Evolutionary conservation across 2,113 vertebrate genomes (phyloP), one percentile per base, ranked within the genome.

Genomic region (Narcine bancroftii): DNA sequence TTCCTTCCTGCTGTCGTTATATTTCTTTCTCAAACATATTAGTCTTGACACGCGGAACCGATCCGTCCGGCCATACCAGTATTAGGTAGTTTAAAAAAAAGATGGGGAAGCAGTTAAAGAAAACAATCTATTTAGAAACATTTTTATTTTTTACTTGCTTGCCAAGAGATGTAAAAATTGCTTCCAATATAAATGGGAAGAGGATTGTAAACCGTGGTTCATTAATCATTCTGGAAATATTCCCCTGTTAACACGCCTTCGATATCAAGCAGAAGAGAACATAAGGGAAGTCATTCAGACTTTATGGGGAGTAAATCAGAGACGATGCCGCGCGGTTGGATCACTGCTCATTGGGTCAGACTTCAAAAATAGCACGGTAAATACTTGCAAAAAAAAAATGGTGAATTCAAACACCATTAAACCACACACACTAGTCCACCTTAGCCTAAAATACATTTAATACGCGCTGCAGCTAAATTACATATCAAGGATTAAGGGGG

Each of bases 181-280:
- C 65, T 47, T 69, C 21, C 63, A 69, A 26, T 47, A 63, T 91
- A 91, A 71, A 91, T 91, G 65, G 89, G 42, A 65, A 91, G 17
- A 71, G 39, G 26, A 15, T n/a, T 87, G 33, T 21, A 87, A 87
- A 91, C 42, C 21, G 39, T 33, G 89, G 11, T 21, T 69, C 63
- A 66, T 91, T 91, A 91, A 91, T 91, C 89, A 91, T 91, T 69
- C 89, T 47, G 39, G 71, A 91, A 69, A 91, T 91, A 91, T 69
- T 65, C 63, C 3, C n/a, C 85, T 89, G 89, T 91, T 91, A 91
- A 47, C 89, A 91, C n/a, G 89, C 65, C 89, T 91, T 69, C 63
- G 65, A 91, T 71, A 69, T 1, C 89, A 36, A 91, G 39, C 89
- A 10, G 36, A 47, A 10, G 36, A 47, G 89, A 21, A 33, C 89